Evolutionary conservation across 2,888 invertebrate genomes (phyloP).

Genomic region (Scotopteryx bipunctaria): DNA sequence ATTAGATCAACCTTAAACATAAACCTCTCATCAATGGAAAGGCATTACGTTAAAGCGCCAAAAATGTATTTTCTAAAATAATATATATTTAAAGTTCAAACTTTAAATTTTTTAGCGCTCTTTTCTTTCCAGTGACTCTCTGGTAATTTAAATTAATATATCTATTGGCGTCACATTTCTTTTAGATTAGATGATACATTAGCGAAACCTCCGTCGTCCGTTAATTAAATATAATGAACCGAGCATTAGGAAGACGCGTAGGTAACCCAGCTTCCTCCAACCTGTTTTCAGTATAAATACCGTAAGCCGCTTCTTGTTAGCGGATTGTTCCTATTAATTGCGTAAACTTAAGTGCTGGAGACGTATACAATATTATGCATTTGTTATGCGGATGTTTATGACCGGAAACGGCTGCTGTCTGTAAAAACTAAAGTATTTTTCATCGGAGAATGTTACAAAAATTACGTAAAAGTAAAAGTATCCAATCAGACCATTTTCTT

Average conservation of each 20-base stretch:
- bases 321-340: slow-evolving; percentile 27
- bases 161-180: no score
- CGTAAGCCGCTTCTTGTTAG: slow-evolving; percentile 27
- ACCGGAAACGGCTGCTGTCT: slow-evolving; percentile 5
- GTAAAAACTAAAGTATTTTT: neutral
- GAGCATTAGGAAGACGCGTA: neutral
- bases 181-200: no score
- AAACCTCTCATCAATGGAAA: no score
- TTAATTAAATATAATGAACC: neutral
- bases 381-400: neutral
- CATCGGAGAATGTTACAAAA: neutral
- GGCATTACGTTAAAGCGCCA: no score
- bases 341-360: slow-evolving; percentile 20
- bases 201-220: no score
- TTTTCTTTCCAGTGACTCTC: no score
- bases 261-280: no score
- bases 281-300: slow-evolving; percentile 6
- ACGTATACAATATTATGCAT: slow-evolving; percentile 8
- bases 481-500: neutral
- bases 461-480: neutral
- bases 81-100: no score
- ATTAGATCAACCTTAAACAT: no score
- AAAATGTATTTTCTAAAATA: no score
- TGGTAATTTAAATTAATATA: no score
- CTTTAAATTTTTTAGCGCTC: no score